Conservation (phyloP, 2,113 vertebrate genomes). For the Ceyx melanurus region DNA sequence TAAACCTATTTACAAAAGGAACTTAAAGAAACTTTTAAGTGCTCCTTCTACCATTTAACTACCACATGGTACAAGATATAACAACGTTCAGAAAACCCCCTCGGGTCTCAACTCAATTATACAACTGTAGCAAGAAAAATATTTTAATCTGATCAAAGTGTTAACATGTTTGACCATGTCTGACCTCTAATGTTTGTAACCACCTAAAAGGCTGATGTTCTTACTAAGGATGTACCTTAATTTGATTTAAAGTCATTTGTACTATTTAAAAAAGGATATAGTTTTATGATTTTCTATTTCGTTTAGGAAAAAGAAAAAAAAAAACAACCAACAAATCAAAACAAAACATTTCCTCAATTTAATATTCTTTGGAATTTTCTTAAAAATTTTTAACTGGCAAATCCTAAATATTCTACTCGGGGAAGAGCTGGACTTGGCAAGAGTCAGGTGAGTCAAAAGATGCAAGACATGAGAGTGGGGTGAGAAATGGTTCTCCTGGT, state of each 20-base stretch:
- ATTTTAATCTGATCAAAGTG: conserved; percentile 74
- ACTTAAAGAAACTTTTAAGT: conserved; percentile 35
- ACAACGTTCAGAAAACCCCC: conserved; percentile 73
- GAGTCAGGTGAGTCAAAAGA: neutral
- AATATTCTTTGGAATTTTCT: conserved; percentile 23
- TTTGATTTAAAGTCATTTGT: conserved; percentile 74
- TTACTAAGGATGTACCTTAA: conserved; percentile 57
- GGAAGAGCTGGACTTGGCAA: neutral
- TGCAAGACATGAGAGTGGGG: accelerated
- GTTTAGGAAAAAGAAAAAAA: conserved; percentile 11
- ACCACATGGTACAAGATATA: conserved; percentile 65
- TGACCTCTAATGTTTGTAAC: conserved; percentile 70
- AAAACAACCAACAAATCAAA: neutral
- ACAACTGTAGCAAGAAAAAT: conserved; percentile 70
- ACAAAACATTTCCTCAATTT: conserved; percentile 10
- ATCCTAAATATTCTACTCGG: neutral
- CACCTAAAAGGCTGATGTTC: conserved; percentile 68
- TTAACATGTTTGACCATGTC: conserved; percentile 76
- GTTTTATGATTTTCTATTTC: conserved; percentile 58
- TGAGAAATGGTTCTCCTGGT: neutral
- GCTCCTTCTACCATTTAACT: conserved; percentile 53
- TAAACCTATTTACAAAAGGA: conserved; percentile 39
- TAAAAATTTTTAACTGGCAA: neutral
- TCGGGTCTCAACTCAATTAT: conserved; percentile 71
- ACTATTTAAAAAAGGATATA: conserved; percentile 71